Evolutionary conservation across 2,888 invertebrate genomes (phyloP), one percentile per base, ranked within the genome.

Genomic region (Spilarctia lutea): DNA sequence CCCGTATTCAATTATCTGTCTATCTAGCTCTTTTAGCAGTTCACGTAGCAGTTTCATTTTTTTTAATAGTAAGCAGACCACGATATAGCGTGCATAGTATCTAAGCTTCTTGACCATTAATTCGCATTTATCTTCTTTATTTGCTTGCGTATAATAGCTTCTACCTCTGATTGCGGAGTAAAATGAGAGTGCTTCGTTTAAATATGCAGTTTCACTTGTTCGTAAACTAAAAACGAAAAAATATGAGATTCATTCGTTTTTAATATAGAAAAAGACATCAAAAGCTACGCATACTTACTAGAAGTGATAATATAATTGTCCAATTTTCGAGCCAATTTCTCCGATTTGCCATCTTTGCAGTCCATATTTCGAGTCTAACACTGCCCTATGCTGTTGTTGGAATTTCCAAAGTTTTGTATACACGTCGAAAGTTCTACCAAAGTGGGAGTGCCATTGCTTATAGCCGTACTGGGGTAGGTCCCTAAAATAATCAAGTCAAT

Each of bases 351-450:
- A 99, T 86, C 99, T 96, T 91, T 99, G 99, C 87, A 99, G 96
- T 52, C 99, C 99, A 94, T 99, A 99, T 94, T 99, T 99, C 80
- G 97, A 97, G 93, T 99, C 99, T 85, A 99, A 96, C 79, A 99
- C 97, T 92, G 97, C 97, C 94, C 99, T 97, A 94, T 99, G 99
- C 91, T 99, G 99, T 92, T 99, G 99, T 94, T 99, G 99, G 93
- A 99, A 99, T 94, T 99, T 99, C 99, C 99, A 99, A 76, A 99
- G 96, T 94, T 99, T 99, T 52, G 99, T 99, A 96, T 99, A 99
- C 76, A 99, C 98, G 96, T 99, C 99, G 95, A 99, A 99, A 42
- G 99, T 99, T 85, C 99, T 97, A 35, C 99, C 99, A 93, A 99
- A 99, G 93, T 99, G 99, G 24, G 98, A 98, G 95, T 99, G 99